Conservation (phyloP, 2,888 invertebrate species). For the Cynaeus angustus region DNA sequence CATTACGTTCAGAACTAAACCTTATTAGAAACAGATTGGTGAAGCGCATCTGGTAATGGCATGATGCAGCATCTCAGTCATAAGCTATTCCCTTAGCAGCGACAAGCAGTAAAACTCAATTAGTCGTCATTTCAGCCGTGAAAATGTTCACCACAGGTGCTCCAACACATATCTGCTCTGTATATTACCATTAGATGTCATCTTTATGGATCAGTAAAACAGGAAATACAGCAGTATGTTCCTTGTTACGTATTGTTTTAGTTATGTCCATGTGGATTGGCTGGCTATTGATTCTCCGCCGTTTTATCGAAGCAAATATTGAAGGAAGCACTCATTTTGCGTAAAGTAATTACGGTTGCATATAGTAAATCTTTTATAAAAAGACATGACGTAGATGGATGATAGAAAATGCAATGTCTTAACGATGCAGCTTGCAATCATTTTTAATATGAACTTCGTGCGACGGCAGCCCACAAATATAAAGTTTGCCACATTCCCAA, state of each 20-base stretch:
- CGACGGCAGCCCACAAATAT: constrained; percentile 3
- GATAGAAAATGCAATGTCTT: neutral
- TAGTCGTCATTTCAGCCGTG: constrained; percentile 37
- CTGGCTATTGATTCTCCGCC: constrained; percentile 13
- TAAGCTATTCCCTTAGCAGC: constrained; percentile 37
- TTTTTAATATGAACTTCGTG: constrained; percentile 8
- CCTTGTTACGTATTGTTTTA: neutral
- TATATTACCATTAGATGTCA: constrained; percentile 28
- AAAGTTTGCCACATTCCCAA: constrained; percentile 25
- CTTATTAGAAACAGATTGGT: constrained; percentile 37
- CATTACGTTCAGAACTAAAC: constrained; percentile 28
- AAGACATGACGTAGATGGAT: constrained; percentile 15
- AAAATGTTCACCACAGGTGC: constrained; percentile 42
- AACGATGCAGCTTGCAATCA: constrained; percentile 9
- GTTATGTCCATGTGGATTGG: neutral
- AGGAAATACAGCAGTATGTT: constrained; percentile 17
- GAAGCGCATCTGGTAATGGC: constrained; percentile 34
- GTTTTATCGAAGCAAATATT: constrained; percentile 5
- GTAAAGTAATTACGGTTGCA: constrained; percentile 10
- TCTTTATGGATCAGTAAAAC: constrained; percentile 26
- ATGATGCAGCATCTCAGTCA: constrained; percentile 37
- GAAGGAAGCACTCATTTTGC: constrained; percentile 12
- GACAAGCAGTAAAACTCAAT: constrained; percentile 40
- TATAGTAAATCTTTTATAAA: neutral
- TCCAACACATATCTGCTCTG: constrained; percentile 34